Percentiles rank a stretch among this genome's conserved stretches.
phyloP scores from a whole-genome alignment of 2,797 vertebrate genomes.

The Malacoctenus gilli region DNA sequence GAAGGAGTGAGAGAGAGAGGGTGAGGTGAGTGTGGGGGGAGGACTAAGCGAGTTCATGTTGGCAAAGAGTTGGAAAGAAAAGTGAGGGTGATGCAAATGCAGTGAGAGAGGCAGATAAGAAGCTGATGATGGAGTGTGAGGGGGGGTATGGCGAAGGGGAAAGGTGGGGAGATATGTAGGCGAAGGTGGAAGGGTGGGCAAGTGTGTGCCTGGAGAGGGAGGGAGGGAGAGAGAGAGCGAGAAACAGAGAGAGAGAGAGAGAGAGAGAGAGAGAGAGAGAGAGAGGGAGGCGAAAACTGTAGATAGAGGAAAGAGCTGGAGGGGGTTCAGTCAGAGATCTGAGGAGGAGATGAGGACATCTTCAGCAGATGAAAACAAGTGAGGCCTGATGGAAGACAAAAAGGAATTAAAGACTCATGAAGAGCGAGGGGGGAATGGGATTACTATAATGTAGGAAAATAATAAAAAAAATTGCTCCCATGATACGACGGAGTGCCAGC shows the following conservation, averaged over 20 bases:
- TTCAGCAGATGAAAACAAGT: slow-evolving; percentile 28
- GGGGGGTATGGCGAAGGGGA: slow-evolving; percentile 36
- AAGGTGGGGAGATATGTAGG: slow-evolving; percentile 61
- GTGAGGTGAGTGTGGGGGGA: not conserved
- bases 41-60: slow-evolving; percentile 38
- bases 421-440: slow-evolving; percentile 46
- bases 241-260: slow-evolving; percentile 37
- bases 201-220: slow-evolving; percentile 61
- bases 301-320: slow-evolving; percentile 48
- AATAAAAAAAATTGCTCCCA: slow-evolving; percentile 46
- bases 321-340: slow-evolving; percentile 41
- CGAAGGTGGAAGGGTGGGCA: slow-evolving; percentile 50
- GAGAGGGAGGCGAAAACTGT: slow-evolving; percentile 39
- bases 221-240: slow-evolving; percentile 62
- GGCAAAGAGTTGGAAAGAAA: slow-evolving; percentile 54
- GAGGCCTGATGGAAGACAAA: slow-evolving; percentile 59
- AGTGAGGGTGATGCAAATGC: slow-evolving; percentile 67
- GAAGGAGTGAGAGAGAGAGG: slow-evolving; percentile 21
- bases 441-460: slow-evolving; percentile 72
- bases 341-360: slow-evolving; percentile 60
- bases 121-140: slow-evolving; percentile 69
- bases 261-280: slow-evolving; percentile 63
- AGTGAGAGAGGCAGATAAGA: slow-evolving; percentile 71
- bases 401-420: slow-evolving; percentile 60
- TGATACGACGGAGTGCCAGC: slow-evolving; percentile 34